Conservation (phyloP, 2,888 invertebrate species). For the Phyllotreta striolata region DNA sequence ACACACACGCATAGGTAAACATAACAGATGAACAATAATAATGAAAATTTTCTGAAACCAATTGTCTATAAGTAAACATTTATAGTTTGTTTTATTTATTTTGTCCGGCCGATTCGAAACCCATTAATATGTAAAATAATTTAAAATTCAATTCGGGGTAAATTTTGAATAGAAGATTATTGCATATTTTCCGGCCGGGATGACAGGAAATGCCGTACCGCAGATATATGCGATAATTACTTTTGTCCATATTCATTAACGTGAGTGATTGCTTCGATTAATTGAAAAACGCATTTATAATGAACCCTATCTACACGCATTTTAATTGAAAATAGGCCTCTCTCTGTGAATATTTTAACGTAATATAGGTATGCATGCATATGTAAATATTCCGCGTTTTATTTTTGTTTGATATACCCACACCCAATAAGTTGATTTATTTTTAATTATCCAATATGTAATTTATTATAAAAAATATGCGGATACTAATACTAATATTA, state of each 20-base stretch:
- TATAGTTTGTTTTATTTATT: too few species aligned
- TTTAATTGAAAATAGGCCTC: constrained; percentile 21
- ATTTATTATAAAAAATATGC: too few species aligned
- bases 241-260: constrained; percentile 35
- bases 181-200: constrained; percentile 23
- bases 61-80: too few species aligned
- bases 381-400: too few species aligned
- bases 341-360: constrained; percentile 10
- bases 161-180: constrained; percentile 25
- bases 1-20: too few species aligned
- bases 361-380: not conserved
- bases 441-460: too few species aligned
- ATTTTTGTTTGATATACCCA: too few species aligned
- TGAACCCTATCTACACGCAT: constrained; percentile 17
- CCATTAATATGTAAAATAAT: constrained; percentile 17
- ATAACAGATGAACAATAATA: too few species aligned
- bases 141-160: constrained; percentile 21
- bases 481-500: too few species aligned
- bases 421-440: too few species aligned
- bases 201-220: constrained; percentile 16
- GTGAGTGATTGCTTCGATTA: constrained; percentile 33
- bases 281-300: constrained; percentile 36
- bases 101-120: not conserved
- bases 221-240: constrained; percentile 30
- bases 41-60: too few species aligned